Evolutionary conservation across 1,140 invertebrate species (phyloP), one percentile per base, ranked within the genome.

Genomic region (Eriosoma lanigerum): DNA sequence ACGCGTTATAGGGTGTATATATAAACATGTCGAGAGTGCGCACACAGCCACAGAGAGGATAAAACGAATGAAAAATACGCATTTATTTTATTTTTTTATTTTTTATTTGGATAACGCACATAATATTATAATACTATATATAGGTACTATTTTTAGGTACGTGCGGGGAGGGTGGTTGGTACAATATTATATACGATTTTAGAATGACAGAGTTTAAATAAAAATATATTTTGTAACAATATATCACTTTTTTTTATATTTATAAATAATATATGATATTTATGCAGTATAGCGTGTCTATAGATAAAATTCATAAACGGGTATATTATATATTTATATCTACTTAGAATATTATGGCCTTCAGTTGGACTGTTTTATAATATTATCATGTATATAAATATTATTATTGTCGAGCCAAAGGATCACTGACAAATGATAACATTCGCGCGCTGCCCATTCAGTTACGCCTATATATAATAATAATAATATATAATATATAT

Each of bases 261-360:
- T 26, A 29, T 29, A 29, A 60, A 60, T 60, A 60, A 66, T 66
- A 64, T 32, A 32, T 12, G 64, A 32, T 46, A 46, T 66, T 66
- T 66, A 66, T 66, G 26, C 64, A n/a, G 58, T 6, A 38, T 38
- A 26, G 8, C n/a, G 17, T 24, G 38, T n/a, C 62, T n/a, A 8
- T 46, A 46, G 26, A 66, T 66, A 46, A 44, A 44, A 38, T 38
- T 38, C n/a, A 38, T 38, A 64, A 64, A n/a, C 62, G 19, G 60
- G 21, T 3, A 10, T 38, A 38, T 38, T 38, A 38, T 38, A 38
- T 8, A 4, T 38, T 38, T 38, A 38, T 38, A 38, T 38, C 8
- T n/a, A n/a, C n/a, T n/a, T n/a, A n/a, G n/a, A 38, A 38, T 38
- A 38, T 4, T 38, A 17, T 12, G 9, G n/a, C 38, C 64, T 44